Evolutionary conservation across 2,113 vertebrate species (phyloP).

Genomic region (Megaceryle torquata): DNA sequence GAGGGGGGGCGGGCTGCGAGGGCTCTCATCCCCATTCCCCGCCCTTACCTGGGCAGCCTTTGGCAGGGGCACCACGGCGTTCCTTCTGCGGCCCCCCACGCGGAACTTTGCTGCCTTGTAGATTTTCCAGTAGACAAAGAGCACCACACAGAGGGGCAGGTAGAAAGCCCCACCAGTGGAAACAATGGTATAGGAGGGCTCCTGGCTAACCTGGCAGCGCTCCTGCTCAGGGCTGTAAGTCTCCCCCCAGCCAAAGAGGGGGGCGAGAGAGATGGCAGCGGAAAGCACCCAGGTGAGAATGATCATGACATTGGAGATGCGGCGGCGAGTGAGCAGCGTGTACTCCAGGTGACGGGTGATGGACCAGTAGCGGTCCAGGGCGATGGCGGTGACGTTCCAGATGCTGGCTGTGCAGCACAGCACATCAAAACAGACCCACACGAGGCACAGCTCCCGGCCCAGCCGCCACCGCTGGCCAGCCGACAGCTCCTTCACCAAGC

Average conservation of each 20-base stretch:
- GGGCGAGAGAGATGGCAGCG: conserved; percentile 86
- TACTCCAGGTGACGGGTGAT: conserved; percentile 90
- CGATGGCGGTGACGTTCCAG: conserved; percentile 94
- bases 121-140: conserved; percentile 97
- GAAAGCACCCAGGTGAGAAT: conserved; percentile 89
- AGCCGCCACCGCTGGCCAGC: conserved; percentile 83
- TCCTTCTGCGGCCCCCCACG: conserved; percentile 80
- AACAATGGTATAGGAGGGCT: conserved; percentile 89
- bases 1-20: background rate
- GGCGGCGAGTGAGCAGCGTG: conserved; percentile 85
- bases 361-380: conserved; percentile 95
- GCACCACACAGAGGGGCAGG: conserved; percentile 90
- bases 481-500: conserved; percentile 88
- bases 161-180: conserved; percentile 94
- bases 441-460: conserved; percentile 87
- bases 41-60: background rate
- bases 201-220: conserved; percentile 89
- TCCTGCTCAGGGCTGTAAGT: conserved; percentile 81
- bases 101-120: conserved; percentile 90
- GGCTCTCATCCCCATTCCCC: background rate
- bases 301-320: conserved; percentile 90
- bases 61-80: conserved; percentile 71
- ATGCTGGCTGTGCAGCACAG: conserved; percentile 97
- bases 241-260: conserved; percentile 90
- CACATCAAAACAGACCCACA: conserved; percentile 92